Percentiles rank a stretch among this genome's conserved stretches.
Conservation (phyloP, 2,113 vertebrate genomes). For the Cavia aperea region DNA sequence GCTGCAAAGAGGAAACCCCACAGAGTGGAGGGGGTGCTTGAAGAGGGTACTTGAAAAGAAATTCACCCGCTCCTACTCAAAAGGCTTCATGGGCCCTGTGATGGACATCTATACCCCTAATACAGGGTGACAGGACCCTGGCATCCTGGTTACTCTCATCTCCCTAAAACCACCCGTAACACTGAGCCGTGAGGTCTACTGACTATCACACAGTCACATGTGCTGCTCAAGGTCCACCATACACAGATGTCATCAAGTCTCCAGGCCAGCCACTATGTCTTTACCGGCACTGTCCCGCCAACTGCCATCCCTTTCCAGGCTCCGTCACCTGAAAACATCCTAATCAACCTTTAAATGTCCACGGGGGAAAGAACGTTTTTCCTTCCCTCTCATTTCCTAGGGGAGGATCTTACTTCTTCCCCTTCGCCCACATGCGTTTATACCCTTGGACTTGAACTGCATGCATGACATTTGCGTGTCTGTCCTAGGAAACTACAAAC, state of each 20-base stretch:
- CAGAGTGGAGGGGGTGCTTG: fast-evolving
- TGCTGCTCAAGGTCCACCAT: not conserved
- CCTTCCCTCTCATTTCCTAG: no score
- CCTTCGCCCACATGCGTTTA: no score
- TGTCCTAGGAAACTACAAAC: not conserved
- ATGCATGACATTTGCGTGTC: fast-evolving
- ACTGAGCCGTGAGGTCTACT: not conserved
- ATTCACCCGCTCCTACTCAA: fast-evolving
- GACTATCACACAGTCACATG: fast-evolving
- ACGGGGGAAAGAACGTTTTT: not conserved
- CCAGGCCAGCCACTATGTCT: fast-evolving
- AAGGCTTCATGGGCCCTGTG: not conserved
- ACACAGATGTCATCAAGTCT: not conserved
- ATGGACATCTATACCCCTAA: fast-evolving
- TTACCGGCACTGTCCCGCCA: not conserved
- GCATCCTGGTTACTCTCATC: not conserved
- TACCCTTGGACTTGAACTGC: not conserved
- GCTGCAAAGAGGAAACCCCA: not conserved
- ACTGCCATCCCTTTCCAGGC: not conserved
- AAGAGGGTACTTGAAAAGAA: not conserved
- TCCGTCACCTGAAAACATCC: not conserved
- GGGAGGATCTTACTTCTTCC: fast-evolving
- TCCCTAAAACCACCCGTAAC: not conserved
- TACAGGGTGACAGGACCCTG: not conserved
- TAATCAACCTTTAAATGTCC: not conserved